Conservation (phyloP, 2,888 invertebrate species). For the Drosophila differens region DNA sequence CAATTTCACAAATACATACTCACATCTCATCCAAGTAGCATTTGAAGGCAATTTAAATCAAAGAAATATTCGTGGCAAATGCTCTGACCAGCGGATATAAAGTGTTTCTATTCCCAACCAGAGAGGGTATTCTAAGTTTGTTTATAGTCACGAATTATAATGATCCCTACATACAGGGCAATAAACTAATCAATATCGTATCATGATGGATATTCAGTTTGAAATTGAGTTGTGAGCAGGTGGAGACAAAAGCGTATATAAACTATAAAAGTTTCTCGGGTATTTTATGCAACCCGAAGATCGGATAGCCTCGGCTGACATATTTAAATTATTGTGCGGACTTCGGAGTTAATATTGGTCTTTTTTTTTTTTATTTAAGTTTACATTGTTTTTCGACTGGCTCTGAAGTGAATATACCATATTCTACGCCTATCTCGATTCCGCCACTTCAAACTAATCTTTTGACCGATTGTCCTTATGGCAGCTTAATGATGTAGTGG, state of each 20-base stretch:
- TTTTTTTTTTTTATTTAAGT: neutral
- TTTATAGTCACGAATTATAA: neutral
- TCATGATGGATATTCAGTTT: neutral
- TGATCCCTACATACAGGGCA: neutral
- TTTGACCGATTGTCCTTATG: neutral
- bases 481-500: neutral
- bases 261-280: neutral
- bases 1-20: slow-evolving; percentile 19
- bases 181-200: neutral
- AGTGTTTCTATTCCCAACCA: neutral
- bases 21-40: neutral
- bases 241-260: neutral
- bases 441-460: neutral
- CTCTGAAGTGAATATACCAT: neutral
- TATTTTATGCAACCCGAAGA: neutral
- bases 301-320: neutral
- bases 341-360: neutral
- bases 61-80: neutral
- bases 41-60: neutral
- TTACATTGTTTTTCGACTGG: neutral
- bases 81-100: neutral
- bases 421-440: neutral
- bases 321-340: neutral
- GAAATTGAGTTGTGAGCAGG: neutral
- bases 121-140: too few relatives aligned